phyloP scores from a whole-genome alignment of 2,113 vertebrate genomes.

The Zapornia atra region DNA sequence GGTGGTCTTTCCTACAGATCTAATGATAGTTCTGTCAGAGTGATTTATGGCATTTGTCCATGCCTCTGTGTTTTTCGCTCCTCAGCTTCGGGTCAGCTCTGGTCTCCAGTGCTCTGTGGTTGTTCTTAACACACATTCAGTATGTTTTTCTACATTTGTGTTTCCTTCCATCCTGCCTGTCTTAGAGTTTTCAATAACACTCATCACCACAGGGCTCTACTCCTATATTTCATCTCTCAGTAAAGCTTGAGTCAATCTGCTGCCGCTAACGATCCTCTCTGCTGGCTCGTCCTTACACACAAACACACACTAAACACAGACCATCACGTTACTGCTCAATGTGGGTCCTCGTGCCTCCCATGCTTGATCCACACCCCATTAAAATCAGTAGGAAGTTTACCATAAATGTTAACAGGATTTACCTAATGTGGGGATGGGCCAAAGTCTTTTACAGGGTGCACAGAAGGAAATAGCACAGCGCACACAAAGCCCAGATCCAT shows the following conservation, averaged over 20 bases:
- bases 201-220: constrained; percentile 13
- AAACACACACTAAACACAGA: background rate
- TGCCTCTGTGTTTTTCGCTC: constrained; percentile 31
- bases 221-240: constrained; percentile 7
- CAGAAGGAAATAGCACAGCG: background rate
- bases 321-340: background rate
- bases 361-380: background rate
- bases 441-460: background rate
- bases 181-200: background rate
- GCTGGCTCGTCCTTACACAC: background rate
- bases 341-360: background rate
- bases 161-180: constrained; percentile 28
- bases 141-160: constrained; percentile 29
- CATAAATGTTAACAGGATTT: background rate
- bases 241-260: background rate
- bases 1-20: constrained; percentile 55
- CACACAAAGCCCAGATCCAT: background rate
- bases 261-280: background rate
- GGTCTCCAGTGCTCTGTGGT: background rate
- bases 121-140: constrained; percentile 8
- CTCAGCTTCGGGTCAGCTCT: constrained; percentile 11
- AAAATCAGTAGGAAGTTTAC: constrained; percentile 5
- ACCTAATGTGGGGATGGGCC: background rate
- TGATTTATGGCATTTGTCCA: constrained; percentile 29
- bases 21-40: constrained; percentile 39